These are phyloP conservation scores for Heterotis niloticus DNA, from an alignment of 2,113 vertebrate genomes.

Conservation along the genomic window DNA sequence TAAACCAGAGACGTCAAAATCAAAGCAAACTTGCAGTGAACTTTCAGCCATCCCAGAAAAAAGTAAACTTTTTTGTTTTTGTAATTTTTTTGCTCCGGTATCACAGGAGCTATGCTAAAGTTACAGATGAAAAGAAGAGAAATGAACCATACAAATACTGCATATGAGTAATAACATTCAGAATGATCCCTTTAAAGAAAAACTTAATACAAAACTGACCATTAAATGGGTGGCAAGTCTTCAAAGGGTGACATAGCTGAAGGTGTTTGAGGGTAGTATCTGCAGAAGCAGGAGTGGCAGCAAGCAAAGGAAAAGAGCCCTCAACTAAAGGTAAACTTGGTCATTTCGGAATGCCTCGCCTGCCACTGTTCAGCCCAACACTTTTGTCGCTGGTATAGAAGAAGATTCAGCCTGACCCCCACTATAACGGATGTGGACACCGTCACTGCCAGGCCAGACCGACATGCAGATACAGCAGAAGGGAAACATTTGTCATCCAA, in stretches of 20 bases:
- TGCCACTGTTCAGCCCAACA: too few species aligned
- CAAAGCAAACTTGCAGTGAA: neutral
- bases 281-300: neutral
- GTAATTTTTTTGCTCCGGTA: neutral
- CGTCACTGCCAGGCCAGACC: too few species aligned
- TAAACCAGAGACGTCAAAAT: neutral
- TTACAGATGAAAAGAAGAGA: neutral
- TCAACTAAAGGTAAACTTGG: too few species aligned
- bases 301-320: too few species aligned
- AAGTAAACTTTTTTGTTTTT: neutral
- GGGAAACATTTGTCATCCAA: too few species aligned
- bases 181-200: neutral
- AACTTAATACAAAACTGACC: neutral
- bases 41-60: neutral
- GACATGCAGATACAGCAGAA: too few species aligned
- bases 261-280: neutral
- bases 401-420: too few species aligned
- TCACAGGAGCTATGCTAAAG: neutral
- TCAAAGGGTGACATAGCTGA: neutral
- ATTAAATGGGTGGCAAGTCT: neutral
- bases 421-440: too few species aligned
- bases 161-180: neutral
- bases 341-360: too few species aligned
- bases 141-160: neutral
- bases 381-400: too few species aligned